These are phyloP conservation scores for Eulemur macaco DNA, from an alignment of 2,113 vertebrate genomes.

Conservation along the genomic window DNA sequence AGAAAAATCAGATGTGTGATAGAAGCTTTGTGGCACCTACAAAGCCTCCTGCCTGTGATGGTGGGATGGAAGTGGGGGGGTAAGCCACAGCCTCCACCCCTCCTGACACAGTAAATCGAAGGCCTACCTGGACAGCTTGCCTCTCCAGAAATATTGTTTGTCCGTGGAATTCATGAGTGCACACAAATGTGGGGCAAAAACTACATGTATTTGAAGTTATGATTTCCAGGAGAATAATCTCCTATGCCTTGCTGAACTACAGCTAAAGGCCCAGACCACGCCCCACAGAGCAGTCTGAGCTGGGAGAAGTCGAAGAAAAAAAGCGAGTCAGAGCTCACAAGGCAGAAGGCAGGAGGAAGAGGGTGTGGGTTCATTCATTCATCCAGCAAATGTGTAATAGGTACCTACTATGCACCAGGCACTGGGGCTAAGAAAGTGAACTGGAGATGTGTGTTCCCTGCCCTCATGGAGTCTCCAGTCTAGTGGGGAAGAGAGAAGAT, in stretches of 20 bases:
- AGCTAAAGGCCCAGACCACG: background rate
- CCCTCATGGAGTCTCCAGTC: background rate
- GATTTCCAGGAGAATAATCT: constrained; percentile 50
- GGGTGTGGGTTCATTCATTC: background rate
- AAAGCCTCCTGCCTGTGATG: constrained; percentile 57
- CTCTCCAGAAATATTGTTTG: constrained; percentile 73
- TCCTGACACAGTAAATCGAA: constrained; percentile 71
- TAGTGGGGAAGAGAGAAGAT: background rate
- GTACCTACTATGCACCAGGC: background rate
- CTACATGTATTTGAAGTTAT: constrained; percentile 52
- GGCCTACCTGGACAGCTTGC: constrained; percentile 5
- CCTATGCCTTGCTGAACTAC: constrained; percentile 26
- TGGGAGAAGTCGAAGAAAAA: background rate
- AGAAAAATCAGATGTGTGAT: constrained; percentile 34
- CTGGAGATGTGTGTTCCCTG: background rate
- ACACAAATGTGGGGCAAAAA: background rate
- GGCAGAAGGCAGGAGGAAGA: background rate
- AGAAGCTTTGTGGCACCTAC: constrained; percentile 29
- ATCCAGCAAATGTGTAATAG: background rate
- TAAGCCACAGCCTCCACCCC: constrained; percentile 60
- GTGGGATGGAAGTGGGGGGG: constrained; percentile 3
- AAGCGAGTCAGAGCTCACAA: background rate
- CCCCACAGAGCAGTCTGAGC: background rate
- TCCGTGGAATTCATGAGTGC: constrained; percentile 71
- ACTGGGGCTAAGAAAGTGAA: background rate